Evolutionary conservation across 2,797 vertebrate species (phyloP), one percentile per base, ranked within the genome.

Genomic region (Gouania willdenowi): DNA sequence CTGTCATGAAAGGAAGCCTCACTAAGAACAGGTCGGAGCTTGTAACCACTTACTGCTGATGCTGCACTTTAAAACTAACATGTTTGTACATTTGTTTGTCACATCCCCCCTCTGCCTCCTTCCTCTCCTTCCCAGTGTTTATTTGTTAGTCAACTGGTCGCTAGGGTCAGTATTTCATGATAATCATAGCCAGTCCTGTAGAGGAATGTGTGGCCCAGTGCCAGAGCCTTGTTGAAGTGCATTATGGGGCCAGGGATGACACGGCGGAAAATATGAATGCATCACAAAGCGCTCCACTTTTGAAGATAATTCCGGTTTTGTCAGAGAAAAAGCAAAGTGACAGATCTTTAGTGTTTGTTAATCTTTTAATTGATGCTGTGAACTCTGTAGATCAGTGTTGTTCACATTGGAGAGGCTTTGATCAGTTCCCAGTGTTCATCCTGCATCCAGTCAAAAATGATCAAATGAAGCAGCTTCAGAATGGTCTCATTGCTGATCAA

Each of bases 291-390:
- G 31, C 11, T 12, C 13, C 27, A 6, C 26, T 27, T 39, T 26
- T 33, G 42, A 61, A 44, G 26, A 49, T 54, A 41, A 40, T 37
- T 66, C 29, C 11, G 36, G 47, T 62, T 71, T 45, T 68, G 46
- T 70, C 48, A 4, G 4, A 10, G n/a, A 26, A 65, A 58, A 65
- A 53, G 54, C 46, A 45, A 41, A 24, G 45, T 54, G 68, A 70
- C 60, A 47, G 52, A 30, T 1, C 32, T 49, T 71, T 75, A 80
- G 66, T 77, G 50, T 58, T 56, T 51, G 54, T 28, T 73, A 68
- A 53, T 68, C 43, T 50, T 11, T 13, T 29, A 34, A 54, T 71
- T 35, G 56, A 54, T 43, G 30, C 37, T 19, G 13, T 30, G 50
- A 19, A n/a, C 17, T 51, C 34, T 26, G 32, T 40, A 37, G 53